Evolutionary conservation across 1,140 invertebrate genomes (phyloP), one percentile per base, ranked within the genome.

Genomic region (Schmidtea mediterranea): DNA sequence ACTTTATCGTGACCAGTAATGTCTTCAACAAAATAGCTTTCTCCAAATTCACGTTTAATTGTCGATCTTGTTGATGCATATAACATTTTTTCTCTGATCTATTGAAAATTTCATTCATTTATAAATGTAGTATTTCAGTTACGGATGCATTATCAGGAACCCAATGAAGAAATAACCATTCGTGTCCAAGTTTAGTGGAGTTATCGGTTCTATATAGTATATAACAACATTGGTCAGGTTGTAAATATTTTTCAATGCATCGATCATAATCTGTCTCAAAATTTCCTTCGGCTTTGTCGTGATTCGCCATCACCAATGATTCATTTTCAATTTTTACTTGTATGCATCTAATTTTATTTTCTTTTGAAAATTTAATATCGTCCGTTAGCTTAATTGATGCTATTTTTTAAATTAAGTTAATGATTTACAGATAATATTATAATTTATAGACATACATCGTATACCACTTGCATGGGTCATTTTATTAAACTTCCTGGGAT

Each of bases 11-110:
- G 13, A 12, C 26, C 26, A 10, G 26, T 32, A 6, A 32, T 32
- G 10, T 92, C 86, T 62, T 87, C 79, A 57, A 80, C 80, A 52
- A 97, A 87, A 61, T 71, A 80, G 49, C 68, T 78, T 63, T 70
- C 75, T 16, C 86, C 86, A 71, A 98, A 97, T 66, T 94, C 84
- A 56, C 77, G 77, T 66, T 94, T 98, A 1, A 98, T 66, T 1
- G 89, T 97, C 1, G 90, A 83, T 69, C 92, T 87, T 0, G 90
- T 97, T 0, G 87, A 92, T 0, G 90, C 90, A 64, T 94, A 94
- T 26, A 97, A 70, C 90, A 98, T 97, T 69, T 97, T 97, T 58
- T 94, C 78, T 52, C 87, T 72, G 10, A 67, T 57, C 59, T 66
- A 50, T 40, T 32, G 3, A 6, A 10, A 32, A 6, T 6, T 32